phyloP scores from a whole-genome alignment of 2,888 invertebrate genomes.

The Macrostomum cliftonense region DNA sequence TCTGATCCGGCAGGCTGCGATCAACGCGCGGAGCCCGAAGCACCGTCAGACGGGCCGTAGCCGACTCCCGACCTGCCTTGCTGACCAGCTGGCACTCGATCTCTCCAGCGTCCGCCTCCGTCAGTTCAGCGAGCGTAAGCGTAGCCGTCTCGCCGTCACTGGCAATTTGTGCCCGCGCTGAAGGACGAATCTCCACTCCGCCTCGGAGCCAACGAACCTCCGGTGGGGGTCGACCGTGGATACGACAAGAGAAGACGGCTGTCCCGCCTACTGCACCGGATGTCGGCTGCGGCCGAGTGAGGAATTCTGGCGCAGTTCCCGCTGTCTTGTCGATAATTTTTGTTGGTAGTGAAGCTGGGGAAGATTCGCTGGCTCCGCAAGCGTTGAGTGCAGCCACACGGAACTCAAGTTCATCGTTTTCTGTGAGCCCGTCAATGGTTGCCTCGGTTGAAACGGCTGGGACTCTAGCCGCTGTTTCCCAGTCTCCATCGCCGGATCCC shows the following conservation, averaged over 20 bases:
- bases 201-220: constrained; percentile 29
- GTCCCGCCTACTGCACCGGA: constrained; percentile 28
- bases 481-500: constrained; percentile 50
- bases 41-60: constrained; percentile 68
- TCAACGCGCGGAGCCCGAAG: constrained; percentile 73
- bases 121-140: constrained; percentile 66
- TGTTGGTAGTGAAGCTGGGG: too few species aligned
- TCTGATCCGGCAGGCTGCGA: constrained; percentile 67
- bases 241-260: constrained; percentile 23
- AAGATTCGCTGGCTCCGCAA: constrained; percentile 66
- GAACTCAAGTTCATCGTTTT: constrained; percentile 83
- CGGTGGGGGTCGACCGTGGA: constrained; percentile 23
- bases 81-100: constrained; percentile 89
- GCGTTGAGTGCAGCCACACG: constrained; percentile 84
- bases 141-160: constrained; percentile 46
- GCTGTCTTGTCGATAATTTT: constrained; percentile 22
- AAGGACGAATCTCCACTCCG: constrained; percentile 35
- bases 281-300: constrained; percentile 36
- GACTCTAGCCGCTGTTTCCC: constrained; percentile 86
- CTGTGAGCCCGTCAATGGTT: constrained; percentile 66
- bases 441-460: constrained; percentile 68
- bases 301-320: constrained; percentile 73
- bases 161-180: constrained; percentile 46
- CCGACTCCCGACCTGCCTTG: constrained; percentile 69
- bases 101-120: constrained; percentile 77